These are phyloP conservation scores for Spilogale gracilis DNA, from an alignment of 2,113 vertebrate genomes.

Conservation along the genomic window DNA sequence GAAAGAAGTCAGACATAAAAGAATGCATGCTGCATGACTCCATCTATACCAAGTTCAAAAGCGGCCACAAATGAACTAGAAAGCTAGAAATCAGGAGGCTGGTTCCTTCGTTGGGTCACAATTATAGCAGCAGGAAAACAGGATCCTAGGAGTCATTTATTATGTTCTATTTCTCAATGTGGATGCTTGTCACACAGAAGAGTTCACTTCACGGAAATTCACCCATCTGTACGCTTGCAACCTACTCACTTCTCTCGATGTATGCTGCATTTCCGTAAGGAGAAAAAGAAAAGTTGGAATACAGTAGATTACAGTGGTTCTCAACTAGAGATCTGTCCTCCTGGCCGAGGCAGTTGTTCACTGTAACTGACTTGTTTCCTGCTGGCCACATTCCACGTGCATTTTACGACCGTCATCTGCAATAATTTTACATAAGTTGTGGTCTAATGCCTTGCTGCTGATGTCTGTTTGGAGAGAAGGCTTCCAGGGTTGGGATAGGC, in stretches of 20 bases:
- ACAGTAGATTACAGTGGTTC: not conserved
- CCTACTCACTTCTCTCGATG: not conserved
- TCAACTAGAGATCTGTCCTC: not conserved
- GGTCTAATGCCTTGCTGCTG: not conserved
- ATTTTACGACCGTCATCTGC: not conserved
- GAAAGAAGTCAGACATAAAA: not conserved
- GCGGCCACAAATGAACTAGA: not conserved
- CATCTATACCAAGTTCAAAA: not conserved
- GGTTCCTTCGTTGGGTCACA: not conserved
- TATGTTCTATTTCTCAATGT: not conserved
- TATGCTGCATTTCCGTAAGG: not conserved
- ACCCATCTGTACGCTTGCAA: not conserved
- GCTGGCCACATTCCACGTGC: not conserved
- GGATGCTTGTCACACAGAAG: not conserved
- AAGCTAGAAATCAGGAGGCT: not conserved
- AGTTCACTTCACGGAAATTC: not conserved
- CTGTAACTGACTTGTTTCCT: too few relatives aligned
- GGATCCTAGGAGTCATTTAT: not conserved
- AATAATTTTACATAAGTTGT: not conserved
- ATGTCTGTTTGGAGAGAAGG: not conserved
- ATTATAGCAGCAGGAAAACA: fast-evolving
- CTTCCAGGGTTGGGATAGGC: not conserved
- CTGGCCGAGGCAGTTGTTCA: too few relatives aligned
- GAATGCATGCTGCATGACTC: not conserved
- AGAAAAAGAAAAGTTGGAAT: not conserved